Base-by-base conservation (phyloP, 2,113 vertebrate genomes). In the Axis porcinus region DNA sequence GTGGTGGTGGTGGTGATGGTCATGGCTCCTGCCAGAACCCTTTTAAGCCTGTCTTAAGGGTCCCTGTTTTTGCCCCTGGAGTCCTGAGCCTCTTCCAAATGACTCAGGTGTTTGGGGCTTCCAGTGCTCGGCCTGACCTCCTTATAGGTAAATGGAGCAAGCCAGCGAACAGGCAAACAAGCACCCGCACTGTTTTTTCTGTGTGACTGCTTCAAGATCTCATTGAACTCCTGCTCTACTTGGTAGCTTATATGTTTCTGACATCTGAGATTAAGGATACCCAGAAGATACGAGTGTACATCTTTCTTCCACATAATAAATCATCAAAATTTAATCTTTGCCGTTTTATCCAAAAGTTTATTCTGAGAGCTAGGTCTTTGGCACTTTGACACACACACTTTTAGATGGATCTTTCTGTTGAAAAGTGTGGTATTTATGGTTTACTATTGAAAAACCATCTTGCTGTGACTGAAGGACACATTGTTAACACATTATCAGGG, bases 291-390 rank as follows among this genome's bases (percentile, higher is more conserved):
- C 52, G 91, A 91, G 45, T 91, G 4, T 43, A 52, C 6, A 43
- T 45, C n/a, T 97, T 67, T 92, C 84, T 96, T 86, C 25, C 23
- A 86, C 70, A 27, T 91, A 79, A 94, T 96, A 95, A 95, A 89
- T 96, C 93, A 90, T 93, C 87, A 95, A 87, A 93, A 70, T 93
- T 43, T 91, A 95, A 85, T 96, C 52, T 95, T 94, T 86, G 57
- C 27, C 50, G 0, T 91, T 93, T 95, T 96, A 62, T 81, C 33
- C 33, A 88, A 16, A 95, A 94, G 54, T 94, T 89, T 93, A 54
- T 96, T 86, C 40, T 81, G 50, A 88, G 78, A 79, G 30, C 60
- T 62, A 67, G 89, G 57, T 86, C 62, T 95, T 96, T 96, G 88
- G 19, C 82, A 64, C 60, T 95, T 94, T 89, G 96, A 70, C 89